phyloP scores from a whole-genome alignment of 2,113 vertebrate species.

The Anas platyrhynchos region DNA sequence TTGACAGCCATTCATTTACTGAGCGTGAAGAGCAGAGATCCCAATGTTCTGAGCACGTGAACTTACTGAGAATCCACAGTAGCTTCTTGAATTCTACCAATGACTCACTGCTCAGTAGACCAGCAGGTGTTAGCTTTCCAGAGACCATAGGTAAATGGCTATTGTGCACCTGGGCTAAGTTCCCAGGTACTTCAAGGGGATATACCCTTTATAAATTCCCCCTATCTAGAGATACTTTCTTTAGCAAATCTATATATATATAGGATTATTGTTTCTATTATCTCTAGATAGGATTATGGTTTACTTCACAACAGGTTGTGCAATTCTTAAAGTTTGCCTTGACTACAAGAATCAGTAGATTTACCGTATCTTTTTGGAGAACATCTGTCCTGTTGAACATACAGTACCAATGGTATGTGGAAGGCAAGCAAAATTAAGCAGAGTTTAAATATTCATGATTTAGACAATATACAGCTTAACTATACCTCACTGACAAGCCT shows the following conservation, averaged over 20 bases:
- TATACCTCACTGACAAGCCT: background rate
- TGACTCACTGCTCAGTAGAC: background rate
- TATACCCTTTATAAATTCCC: background rate
- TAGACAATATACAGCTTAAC: background rate
- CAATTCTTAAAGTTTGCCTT: background rate
- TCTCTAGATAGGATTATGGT: background rate
- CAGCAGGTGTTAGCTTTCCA: background rate
- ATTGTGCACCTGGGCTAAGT: background rate
- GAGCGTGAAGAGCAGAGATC: background rate
- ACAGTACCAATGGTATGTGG: rapidly evolving
- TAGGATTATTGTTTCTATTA: background rate
- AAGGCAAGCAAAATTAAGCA: background rate
- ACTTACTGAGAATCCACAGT: background rate
- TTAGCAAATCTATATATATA: background rate
- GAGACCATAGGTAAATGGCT: background rate
- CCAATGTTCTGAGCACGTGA: background rate
- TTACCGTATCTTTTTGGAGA: background rate
- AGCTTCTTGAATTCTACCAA: background rate
- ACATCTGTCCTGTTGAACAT: background rate
- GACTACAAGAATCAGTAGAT: background rate
- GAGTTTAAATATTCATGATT: background rate
- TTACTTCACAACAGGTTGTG: background rate
- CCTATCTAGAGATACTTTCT: background rate
- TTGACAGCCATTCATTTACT: background rate
- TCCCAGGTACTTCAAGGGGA: background rate